Evolutionary conservation across 2,113 vertebrate genomes (phyloP), one percentile per base, ranked within the genome.

Genomic region (Rutilus rutilus): DNA sequence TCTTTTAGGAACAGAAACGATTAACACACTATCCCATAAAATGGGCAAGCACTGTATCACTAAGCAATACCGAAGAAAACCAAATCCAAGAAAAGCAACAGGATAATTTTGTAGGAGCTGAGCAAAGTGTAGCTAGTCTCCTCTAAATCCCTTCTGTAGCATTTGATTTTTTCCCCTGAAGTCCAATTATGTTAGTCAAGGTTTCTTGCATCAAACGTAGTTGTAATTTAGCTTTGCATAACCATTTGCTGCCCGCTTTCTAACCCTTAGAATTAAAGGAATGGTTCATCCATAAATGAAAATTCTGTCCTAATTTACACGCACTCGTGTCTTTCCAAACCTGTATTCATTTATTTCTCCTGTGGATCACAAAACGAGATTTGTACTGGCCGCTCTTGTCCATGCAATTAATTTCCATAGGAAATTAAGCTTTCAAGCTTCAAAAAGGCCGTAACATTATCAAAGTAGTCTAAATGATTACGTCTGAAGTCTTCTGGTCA

Each of bases 331-430:
- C 73, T 52, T 76, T 54, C 25, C 45, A 76, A 30, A 76, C 50
- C 25, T 52, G 74, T 21, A 19, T 50, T 52, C 9, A n/a, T 19
- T 52, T 50, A 76, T 47, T 27, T 76, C 25, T 76, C 30, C 23
- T 52, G 47, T 27, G 27, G 74, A 76, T 76, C 47, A 76, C 45
- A 76, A 76, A 47, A 47, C 30, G n/a, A 76, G 74, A 76, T 76
- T 76, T 52, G 45, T 30, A 76, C 45, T 30, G 45, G 42, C 45
- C 5, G 12, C 27, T 69, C 65, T 69, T 36, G 65, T 36, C 30
- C 30, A 17, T 54, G 74, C 14, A 54, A 30, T 77, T 77, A 5
- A 77, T 52, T 77, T 25, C 45, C n/a, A 77, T 30, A 6, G 47
- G 12, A 25, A 77, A 54, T 77, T 15, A 75, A 14, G n/a, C 14